Evolutionary conservation across 2,888 invertebrate species (phyloP).

Genomic region (Euclidia mi): DNA sequence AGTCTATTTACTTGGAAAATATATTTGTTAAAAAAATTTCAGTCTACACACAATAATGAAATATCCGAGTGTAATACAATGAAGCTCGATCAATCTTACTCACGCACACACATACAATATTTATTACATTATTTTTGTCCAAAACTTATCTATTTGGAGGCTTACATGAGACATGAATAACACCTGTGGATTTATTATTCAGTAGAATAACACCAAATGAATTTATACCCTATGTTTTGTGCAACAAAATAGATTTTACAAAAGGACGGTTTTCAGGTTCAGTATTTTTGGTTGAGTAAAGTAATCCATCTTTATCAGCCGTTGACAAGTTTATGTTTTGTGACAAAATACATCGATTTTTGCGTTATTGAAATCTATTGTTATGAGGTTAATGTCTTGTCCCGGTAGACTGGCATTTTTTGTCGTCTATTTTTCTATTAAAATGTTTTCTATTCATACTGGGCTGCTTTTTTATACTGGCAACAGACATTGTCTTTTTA

Average conservation of each 20-base stretch:
- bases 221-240: neutral
- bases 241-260: neutral
- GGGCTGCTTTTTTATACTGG: no score
- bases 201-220: neutral
- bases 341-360: slow-evolving; percentile 32
- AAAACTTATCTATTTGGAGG: slow-evolving; percentile 51
- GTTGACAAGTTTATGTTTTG: slow-evolving; percentile 34
- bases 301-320: slow-evolving; percentile 49
- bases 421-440: no score
- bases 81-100: slow-evolving; percentile 39
- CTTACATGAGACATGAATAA: slow-evolving; percentile 43
- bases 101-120: slow-evolving; percentile 23
- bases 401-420: no score
- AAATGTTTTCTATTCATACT: no score
- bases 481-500: no score
- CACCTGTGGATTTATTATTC: slow-evolving; percentile 57
- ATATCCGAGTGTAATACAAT: slow-evolving; percentile 4
- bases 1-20: no score
- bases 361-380: slow-evolving; percentile 3
- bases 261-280: neutral
- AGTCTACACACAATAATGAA: neutral
- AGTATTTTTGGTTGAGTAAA: slow-evolving; percentile 18
- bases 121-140: slow-evolving; percentile 34
- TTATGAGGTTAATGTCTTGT: neutral
- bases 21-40: no score